phyloP scores from a whole-genome alignment of 2,797 vertebrate genomes.

The Allobates femoralis region DNA sequence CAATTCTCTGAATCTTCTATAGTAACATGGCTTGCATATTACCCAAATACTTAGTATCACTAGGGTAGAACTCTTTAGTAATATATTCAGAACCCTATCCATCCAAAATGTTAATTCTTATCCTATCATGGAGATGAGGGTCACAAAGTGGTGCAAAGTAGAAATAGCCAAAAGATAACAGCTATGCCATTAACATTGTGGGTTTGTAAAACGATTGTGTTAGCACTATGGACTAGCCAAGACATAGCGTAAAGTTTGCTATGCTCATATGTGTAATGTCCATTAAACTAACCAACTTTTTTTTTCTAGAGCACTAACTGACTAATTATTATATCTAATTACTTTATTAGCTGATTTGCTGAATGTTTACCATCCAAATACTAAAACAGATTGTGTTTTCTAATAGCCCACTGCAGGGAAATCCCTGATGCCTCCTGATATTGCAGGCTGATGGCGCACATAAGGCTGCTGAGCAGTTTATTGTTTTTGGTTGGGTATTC shows the following conservation, averaged over 20 bases:
- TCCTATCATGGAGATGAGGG: too few species aligned
- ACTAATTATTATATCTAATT: conserved; percentile 15
- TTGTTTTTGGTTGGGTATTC: not conserved
- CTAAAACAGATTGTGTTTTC: conserved; percentile 7
- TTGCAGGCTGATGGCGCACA: not conserved
- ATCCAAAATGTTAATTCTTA: too few species aligned
- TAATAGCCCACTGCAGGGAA: not conserved
- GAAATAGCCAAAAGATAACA: too few species aligned
- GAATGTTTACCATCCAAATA: not conserved
- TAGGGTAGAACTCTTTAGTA: too few species aligned
- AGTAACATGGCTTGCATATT: too few species aligned
- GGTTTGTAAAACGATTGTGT: too few species aligned
- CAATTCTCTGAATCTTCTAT: too few species aligned
- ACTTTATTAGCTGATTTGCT: conserved; percentile 1
- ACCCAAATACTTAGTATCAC: too few species aligned
- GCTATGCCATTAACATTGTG: too few species aligned
- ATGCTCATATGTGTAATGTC: not conserved
- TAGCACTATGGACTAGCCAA: not conserved
- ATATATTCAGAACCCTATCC: too few species aligned
- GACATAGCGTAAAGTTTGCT: not conserved
- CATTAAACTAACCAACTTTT: not conserved
- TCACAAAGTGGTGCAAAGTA: too few species aligned
- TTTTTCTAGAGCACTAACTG: not conserved
- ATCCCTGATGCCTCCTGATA: conserved; percentile 3
- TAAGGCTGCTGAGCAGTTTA: not conserved